These are phyloP conservation scores for Arbacia lixula DNA, from an alignment of 53 echinoderm and acorn worm species.

Conservation along the genomic window DNA sequence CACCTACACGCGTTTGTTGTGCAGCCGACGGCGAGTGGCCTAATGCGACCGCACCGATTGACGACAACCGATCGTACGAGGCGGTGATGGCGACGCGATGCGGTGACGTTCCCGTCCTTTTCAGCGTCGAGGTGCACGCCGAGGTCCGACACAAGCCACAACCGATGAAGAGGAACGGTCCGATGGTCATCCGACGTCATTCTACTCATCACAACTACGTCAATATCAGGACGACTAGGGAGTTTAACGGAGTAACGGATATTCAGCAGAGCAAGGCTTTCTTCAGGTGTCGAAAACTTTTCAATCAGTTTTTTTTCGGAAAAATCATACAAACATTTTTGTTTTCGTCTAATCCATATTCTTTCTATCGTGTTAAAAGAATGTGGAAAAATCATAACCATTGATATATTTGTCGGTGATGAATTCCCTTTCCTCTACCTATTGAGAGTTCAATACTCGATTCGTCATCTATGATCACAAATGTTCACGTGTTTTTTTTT, in stretches of 20 bases:
- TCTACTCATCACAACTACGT: conserved; percentile 14
- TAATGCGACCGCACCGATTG: conserved; percentile 2
- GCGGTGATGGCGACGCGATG: conserved; percentile 32
- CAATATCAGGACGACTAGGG: conserved; percentile 35
- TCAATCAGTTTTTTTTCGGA: neutral
- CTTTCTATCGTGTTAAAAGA: no score
- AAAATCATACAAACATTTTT: no score
- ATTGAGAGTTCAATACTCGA: no score
- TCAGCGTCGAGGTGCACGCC: conserved; percentile 45
- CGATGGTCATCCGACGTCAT: neutral
- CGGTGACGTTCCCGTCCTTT: conserved; percentile 9
- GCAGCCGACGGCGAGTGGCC: neutral
- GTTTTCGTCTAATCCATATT: no score
- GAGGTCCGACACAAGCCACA: neutral
- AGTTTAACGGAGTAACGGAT: conserved; percentile 11
- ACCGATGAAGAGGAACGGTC: neutral
- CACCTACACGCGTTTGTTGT: no score
- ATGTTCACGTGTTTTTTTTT: no score
- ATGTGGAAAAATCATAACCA: no score
- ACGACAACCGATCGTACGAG: conserved; percentile 36
- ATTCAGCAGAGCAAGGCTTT: conserved; percentile 14
- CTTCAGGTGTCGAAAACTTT: no score
- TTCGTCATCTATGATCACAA: no score
- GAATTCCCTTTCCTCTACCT: no score
- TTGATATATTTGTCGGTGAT: no score